Evolutionary conservation across 2,888 invertebrate genomes (phyloP).

Genomic region (Perizoma affinitatum): DNA sequence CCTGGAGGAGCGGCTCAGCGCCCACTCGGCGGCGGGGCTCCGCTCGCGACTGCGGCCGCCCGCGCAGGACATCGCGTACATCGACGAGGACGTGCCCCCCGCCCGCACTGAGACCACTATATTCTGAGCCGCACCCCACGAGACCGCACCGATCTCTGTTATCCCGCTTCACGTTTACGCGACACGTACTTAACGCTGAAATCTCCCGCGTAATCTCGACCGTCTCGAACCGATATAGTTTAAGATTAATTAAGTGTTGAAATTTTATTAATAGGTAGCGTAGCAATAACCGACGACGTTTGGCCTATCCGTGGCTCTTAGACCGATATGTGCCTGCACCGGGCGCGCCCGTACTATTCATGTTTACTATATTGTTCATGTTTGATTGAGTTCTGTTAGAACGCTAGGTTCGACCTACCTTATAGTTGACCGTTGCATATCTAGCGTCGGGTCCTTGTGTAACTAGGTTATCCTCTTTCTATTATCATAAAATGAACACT

Average conservation of each 20-base stretch:
- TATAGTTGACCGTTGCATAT: slow-evolving; percentile 51
- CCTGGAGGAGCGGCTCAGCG: slow-evolving; percentile 98
- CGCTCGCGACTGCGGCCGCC: slow-evolving; percentile 91
- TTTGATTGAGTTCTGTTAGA: slow-evolving; percentile 42
- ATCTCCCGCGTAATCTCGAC: slow-evolving; percentile 49
- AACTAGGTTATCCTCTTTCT: slow-evolving; percentile 52
- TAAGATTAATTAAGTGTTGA: slow-evolving; percentile 72
- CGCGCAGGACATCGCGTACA: slow-evolving; percentile 92
- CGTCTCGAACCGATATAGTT: slow-evolving; percentile 43
- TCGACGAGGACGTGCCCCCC: slow-evolving; percentile 86
- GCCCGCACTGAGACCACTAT: slow-evolving; percentile 74
- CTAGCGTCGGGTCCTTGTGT: slow-evolving; percentile 53
- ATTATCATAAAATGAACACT: slow-evolving; percentile 55
- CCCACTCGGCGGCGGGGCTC: slow-evolving; percentile 98
- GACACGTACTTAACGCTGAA: slow-evolving; percentile 61
- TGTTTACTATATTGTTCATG: slow-evolving; percentile 49
- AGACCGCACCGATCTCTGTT: slow-evolving; percentile 37
- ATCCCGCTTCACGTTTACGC: slow-evolving; percentile 45
- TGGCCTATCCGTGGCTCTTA: slow-evolving; percentile 35
- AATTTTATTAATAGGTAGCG: slow-evolving; percentile 62
- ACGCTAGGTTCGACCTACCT: slow-evolving; percentile 38
- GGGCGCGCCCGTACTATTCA: slow-evolving; percentile 45
- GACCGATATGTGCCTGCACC: slow-evolving; percentile 64
- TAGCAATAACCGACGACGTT: slow-evolving; percentile 59
- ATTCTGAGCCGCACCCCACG: slow-evolving; percentile 56